Evolutionary conservation across 2,797 vertebrate species (phyloP), one percentile per base, ranked within the genome.

Genomic region (Silurus aristotelis): DNA sequence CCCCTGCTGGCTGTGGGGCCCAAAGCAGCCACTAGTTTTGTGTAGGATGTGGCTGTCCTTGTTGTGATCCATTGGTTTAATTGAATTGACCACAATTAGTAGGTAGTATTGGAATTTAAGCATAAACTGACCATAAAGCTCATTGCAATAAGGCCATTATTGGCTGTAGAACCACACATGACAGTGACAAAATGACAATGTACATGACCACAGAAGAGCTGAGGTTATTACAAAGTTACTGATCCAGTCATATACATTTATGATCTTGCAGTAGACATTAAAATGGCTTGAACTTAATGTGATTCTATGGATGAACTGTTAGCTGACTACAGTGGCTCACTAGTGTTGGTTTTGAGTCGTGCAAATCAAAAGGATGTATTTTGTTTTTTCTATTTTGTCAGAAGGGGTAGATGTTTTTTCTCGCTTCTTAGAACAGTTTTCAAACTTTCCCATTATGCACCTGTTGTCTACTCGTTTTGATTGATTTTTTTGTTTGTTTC

Each of bases 401-500:
- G 27, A 68, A 73, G 22, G 58, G 83, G 27, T 38, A 80, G 55
- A 77, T n/a, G 13, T 76, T 67, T 80, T 20, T 70, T 31, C 38
- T 84, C 80, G 61, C 84, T 77, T 87, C 48, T 87, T 83, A 89
- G 83, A 68, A 60, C 63, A 20, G n/a, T 67, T 76, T 63, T 75
- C n/a, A 20, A 17, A 61, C 71, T 56, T 63, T 77, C 72, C 56
- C 82, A 10, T 38, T 86, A 86, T 12, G 56, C 43, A 71, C 80
- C 85, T 84, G 64, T 76, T 72, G 7, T 71, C 19, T 52, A 72
- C 61, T 85, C 66, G 52, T 79, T 89, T 82, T 84, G 13, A 81
- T 60, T 66, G 7, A 38, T 84, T 83, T 87, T 78, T 86, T 85
- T 25, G 70, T 84, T 82, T 72, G 78, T 85, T 89, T 88, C 83